Conservation (phyloP, 1,140 invertebrate species). For the Periplaneta americana region DNA sequence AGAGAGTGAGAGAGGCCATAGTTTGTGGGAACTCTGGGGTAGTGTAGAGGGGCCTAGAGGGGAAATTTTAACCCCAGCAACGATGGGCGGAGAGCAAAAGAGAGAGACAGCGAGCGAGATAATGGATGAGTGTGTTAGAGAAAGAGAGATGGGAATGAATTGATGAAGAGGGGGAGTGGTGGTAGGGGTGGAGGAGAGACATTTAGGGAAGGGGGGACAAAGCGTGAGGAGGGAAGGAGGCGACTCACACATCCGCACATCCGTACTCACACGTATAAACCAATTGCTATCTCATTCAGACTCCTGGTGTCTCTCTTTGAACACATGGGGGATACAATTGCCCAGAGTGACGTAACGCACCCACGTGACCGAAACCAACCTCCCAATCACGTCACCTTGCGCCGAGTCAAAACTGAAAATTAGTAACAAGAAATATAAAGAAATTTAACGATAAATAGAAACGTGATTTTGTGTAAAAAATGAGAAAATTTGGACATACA, state of each 20-base stretch:
- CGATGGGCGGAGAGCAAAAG: conserved; percentile 9
- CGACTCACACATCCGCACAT: conserved; percentile 23
- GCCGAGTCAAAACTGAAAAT: conserved; percentile 27
- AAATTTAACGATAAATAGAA: too few relatives aligned
- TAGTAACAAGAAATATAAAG: too few relatives aligned
- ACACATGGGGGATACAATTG: conserved; percentile 27
- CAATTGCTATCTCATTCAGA: conserved; percentile 1
- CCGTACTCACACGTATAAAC: conserved; percentile 14
- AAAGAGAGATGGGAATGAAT: conserved; percentile 29
- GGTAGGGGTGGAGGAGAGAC: neutral
- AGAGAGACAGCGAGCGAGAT: conserved; percentile 15
- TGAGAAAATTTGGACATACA: too few relatives aligned
- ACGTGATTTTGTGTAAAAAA: too few relatives aligned
- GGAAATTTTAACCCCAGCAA: neutral
- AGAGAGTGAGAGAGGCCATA: conserved; percentile 1
- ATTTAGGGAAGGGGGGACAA: too few relatives aligned
- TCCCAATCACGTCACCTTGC: conserved; percentile 20
- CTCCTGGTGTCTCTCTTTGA: conserved; percentile 16
- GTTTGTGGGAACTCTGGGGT: neutral
- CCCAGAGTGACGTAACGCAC: conserved; percentile 24
- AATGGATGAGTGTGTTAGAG: conserved; percentile 25
- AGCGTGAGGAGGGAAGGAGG: conserved; percentile 20
- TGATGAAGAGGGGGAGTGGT: conserved; percentile 21
- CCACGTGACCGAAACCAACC: conserved; percentile 29
- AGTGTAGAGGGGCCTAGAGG: neutral